phyloP scores from a whole-genome alignment of 2,113 vertebrate genomes.

The Sprattus sprattus region DNA sequence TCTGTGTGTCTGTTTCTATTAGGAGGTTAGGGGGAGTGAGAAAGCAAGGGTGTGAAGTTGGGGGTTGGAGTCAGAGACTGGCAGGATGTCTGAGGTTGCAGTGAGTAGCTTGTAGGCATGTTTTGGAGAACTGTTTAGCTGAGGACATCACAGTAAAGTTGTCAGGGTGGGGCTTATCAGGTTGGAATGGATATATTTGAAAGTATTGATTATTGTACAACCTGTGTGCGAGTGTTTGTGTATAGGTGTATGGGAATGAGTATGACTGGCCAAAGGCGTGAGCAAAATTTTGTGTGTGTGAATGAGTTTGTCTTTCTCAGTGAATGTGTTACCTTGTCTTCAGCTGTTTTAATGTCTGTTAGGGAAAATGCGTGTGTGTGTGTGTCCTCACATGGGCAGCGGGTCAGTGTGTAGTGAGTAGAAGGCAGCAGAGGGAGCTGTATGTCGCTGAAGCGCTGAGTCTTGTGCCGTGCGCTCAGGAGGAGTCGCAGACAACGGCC shows the following conservation, averaged over 20 bases:
- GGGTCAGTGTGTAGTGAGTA: not conserved
- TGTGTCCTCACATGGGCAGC: not conserved
- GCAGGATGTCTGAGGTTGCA: not conserved
- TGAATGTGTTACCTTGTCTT: not conserved
- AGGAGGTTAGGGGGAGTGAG: not conserved
- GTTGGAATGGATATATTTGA: not conserved
- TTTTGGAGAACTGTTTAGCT: not conserved
- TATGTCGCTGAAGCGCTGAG: constrained; percentile 48
- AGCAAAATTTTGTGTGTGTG: not conserved
- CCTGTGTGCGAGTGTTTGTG: not conserved
- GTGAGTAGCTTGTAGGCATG: not conserved
- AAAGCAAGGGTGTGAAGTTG: not conserved
- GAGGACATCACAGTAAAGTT: not conserved
- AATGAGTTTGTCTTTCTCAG: not conserved
- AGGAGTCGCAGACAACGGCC: not conserved
- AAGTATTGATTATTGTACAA: not conserved
- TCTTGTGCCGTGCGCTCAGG: constrained; percentile 21
- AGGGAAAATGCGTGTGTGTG: not conserved
- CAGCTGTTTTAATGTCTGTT: not conserved
- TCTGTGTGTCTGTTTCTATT: not conserved
- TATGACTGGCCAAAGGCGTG: not conserved
- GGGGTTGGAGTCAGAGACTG: not conserved
- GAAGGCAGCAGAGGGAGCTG: constrained; percentile 70
- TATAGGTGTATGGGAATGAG: not conserved
- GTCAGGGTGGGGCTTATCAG: not conserved